Conservation (phyloP, 1,140 invertebrate genomes). For the Ostrea denselamellosa region DNA sequence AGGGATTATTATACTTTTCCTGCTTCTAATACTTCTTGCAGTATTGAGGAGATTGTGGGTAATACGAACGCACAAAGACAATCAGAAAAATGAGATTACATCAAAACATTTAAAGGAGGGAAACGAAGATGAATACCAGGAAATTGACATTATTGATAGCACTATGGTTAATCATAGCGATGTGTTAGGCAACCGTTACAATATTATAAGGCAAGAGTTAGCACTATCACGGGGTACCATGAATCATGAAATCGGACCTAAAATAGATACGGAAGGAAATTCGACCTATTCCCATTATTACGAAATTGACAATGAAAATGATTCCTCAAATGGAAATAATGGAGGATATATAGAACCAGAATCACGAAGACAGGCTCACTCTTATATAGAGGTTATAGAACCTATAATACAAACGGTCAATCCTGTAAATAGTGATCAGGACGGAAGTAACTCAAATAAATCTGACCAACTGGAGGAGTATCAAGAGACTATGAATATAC, state of each 20-base stretch:
- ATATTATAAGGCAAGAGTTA: neutral
- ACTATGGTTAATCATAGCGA: neutral
- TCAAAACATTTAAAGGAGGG: neutral
- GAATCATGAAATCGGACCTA: neutral
- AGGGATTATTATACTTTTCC: neutral
- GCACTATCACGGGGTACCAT: neutral
- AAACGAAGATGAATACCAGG: neutral
- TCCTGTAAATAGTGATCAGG: neutral
- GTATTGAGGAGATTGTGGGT: neutral
- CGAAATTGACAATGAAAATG: neutral
- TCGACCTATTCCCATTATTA: neutral
- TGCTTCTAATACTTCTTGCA: neutral
- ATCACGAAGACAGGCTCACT: neutral
- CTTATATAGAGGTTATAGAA: neutral
- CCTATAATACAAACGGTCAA: neutral
- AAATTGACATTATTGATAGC: neutral
- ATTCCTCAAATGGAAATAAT: neutral
- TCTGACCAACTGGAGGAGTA: neutral
- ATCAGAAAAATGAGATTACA: neutral
- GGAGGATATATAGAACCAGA: neutral
- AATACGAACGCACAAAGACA: neutral
- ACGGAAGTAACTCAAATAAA: neutral
- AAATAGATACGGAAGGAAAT: neutral
- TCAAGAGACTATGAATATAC: neutral
- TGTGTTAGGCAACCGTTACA: neutral